Base-by-base conservation (phyloP, 37 sponge, comb jelly and placozoan species). In the Amphimedon queenslandica region DNA sequence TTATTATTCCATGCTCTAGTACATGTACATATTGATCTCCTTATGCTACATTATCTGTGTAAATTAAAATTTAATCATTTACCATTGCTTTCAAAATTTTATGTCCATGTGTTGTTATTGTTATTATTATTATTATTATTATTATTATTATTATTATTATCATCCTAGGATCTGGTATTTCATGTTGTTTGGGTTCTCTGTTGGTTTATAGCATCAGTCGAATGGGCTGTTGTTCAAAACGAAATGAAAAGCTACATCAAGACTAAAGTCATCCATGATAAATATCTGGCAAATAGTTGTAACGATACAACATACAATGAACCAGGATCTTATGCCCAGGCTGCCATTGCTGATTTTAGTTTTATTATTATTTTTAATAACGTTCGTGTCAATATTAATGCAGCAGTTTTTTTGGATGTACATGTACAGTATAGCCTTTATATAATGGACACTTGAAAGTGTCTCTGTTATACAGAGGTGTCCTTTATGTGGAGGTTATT, bases 171-270 rank as follows among this genome's bases (percentile, higher is more conserved):
- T 56, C 29, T 90, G 37, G 78, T 36, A 20, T 80, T 84, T 60
- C 67, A 73, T 51, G 35, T 84, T 21, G 42, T 77, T 1, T 90
- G 90, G 90, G 58, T 64, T 3, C 23, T 90, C 40, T 67, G 67
- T 55, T 90, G 85, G 85, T 80, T 90, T 64, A 76, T 90, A 27
- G 85, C 81, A 3, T 66, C 81, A 30, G 64, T 84, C 10, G 81
- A 67, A 2, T 90, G 90, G 90, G 77, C 90, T 18, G 73, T 79
- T 0, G 77, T 35, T 16, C 72, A 63, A 32, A 66, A 72, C 64
- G 18, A 23, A 4, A 55, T 83, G 42, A 42, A 77, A 31, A 37
- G 6, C 47, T 63, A 42, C 58, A 30, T 77, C 23, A 42, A 38
- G 24, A n/a, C 29, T 40, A 28, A 33, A 24, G 32, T 51, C 16